Conservation (phyloP, 1,140 invertebrate species). For the Lordiphosa stackelbergi region DNA sequence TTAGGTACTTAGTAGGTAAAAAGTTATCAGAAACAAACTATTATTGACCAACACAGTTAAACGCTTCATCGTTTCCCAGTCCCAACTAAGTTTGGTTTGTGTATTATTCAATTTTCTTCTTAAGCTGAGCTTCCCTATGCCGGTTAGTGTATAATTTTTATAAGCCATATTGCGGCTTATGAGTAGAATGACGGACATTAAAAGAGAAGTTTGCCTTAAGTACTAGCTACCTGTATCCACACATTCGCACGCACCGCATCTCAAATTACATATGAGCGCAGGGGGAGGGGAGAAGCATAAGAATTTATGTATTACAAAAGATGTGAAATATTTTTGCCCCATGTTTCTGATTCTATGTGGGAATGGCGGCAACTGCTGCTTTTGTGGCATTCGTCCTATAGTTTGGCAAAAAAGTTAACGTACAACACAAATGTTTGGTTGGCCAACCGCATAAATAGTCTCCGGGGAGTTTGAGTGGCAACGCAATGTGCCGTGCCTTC, state of each 20-base stretch:
- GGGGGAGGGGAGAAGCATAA: slow-evolving; percentile 16
- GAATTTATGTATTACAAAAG: slow-evolving; percentile 63
- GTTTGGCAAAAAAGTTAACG: slow-evolving; percentile 55
- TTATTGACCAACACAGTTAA: too few species aligned
- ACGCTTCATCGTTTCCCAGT: too few species aligned
- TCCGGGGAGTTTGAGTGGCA: slow-evolving; percentile 51
- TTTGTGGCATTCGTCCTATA: slow-evolving; percentile 21
- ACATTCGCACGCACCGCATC: slow-evolving; percentile 22
- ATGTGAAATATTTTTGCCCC: slow-evolving; percentile 68
- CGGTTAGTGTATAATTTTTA: slow-evolving; percentile 37
- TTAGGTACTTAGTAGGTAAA: too few species aligned
- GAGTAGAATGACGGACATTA: slow-evolving; percentile 57
- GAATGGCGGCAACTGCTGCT: slow-evolving; percentile 59
- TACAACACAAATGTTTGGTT: slow-evolving; percentile 48
- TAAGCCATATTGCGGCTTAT: slow-evolving; percentile 50
- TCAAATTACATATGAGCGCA: slow-evolving; percentile 55
- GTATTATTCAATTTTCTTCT: too few species aligned
- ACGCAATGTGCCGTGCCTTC: slow-evolving; percentile 17
- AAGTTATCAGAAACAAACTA: too few species aligned
- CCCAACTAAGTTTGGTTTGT: too few species aligned
- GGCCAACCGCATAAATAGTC: slow-evolving; percentile 70
- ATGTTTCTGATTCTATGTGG: slow-evolving; percentile 34
- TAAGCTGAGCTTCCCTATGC: background rate
- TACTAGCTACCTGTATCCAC: slow-evolving; percentile 34
- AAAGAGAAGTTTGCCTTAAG: slow-evolving; percentile 34